Conservation (phyloP, 2,113 vertebrate genomes). For the Rhynchomys soricoides region DNA sequence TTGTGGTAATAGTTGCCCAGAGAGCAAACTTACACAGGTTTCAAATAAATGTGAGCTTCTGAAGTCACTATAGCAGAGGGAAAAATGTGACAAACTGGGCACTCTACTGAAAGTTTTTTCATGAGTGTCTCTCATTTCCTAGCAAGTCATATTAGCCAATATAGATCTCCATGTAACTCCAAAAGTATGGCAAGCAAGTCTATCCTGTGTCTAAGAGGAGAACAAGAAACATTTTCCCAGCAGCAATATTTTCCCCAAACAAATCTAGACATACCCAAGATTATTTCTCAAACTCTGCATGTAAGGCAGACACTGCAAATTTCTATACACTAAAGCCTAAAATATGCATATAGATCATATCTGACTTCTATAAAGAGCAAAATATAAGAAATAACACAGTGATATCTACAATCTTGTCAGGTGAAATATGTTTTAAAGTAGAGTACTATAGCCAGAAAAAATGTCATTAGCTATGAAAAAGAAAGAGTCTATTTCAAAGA, state of each 20-base stretch:
- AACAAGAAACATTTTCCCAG: conserved; percentile 14
- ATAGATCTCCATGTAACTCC: background rate
- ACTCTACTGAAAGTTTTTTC: conserved; percentile 25
- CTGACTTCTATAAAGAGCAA: background rate
- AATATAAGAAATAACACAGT: background rate
- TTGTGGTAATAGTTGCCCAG: background rate
- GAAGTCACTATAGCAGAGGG: background rate
- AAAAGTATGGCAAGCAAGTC: background rate
- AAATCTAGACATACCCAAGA: background rate
- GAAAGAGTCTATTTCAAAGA: conserved; percentile 1
- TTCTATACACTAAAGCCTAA: background rate
- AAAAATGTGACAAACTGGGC: background rate
- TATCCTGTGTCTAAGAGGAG: background rate
- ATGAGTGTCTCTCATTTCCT: background rate
- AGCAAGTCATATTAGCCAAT: conserved; percentile 1
- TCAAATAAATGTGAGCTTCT: background rate
- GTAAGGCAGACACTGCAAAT: background rate
- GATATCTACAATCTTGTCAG: background rate
- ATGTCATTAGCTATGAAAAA: background rate
- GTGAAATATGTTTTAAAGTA: conserved; percentile 1
- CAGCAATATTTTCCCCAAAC: background rate
- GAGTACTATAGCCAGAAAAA: background rate
- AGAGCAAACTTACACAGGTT: background rate
- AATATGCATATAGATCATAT: background rate
- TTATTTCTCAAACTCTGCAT: background rate